Base-by-base conservation (phyloP, 2,888 invertebrate genomes). In the Cotesia congregata region DNA sequence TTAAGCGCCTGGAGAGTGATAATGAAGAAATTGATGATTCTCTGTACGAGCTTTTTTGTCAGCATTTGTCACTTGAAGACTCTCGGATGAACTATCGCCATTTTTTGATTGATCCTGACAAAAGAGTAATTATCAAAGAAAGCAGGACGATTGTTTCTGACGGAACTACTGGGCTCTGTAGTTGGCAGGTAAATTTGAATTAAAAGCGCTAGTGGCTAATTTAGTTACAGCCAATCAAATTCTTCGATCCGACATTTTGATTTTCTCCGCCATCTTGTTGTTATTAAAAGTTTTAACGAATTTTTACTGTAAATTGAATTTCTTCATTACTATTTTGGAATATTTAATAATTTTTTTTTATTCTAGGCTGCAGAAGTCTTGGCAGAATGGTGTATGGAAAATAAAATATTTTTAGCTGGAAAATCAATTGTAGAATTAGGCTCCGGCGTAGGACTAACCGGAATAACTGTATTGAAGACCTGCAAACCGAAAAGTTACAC, bases 161-260 rank as follows among this genome's bases (percentile, higher is more conserved):
- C 87, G 95, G 95, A 40, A 95, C 96, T 20, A 96, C 96, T 15
- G 96, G 96, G 39, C 90, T 96, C 82, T 93, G 93, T 82, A 94
- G 93, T 83, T 96, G 95, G 95, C 94, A 95, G 92, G 94, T 94
- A 83, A 40, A 50, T 12, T 12, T 50, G 12, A 50, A 12, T 50
- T 50, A 50, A 3, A 17, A 69, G 64, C 64, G 30, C 30, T 30
- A 3, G 30, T 30, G 30, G 3, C 30, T 3, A 30, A 3, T 30
- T 30, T 30, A 30, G 3, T 30, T 3, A 30, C 30, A 30, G 30
- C 30, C 30, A 30, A 30, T 30, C 30, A 30, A 30, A 30, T 30
- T 30, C 30, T 30, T 30, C 30, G 3, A 30, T 30, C 3, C 30
- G 30, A 30, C 30, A 30, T 30, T 30, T 30, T 30, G 3, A 30